phyloP scores from a whole-genome alignment of 2,113 vertebrate species.

The Indicator indicator region DNA sequence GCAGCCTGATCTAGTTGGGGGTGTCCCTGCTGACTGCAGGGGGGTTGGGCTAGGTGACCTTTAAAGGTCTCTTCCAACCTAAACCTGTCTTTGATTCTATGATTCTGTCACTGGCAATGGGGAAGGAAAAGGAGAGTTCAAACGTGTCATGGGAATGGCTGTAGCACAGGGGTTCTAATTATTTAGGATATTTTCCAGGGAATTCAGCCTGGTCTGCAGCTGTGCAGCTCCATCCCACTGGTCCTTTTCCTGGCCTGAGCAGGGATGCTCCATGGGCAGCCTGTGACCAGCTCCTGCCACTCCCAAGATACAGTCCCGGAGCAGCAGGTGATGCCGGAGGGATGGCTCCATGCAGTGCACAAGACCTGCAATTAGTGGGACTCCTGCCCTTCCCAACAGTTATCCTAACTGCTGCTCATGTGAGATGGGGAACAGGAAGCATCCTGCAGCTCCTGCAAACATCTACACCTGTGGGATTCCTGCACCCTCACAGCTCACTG shows the following conservation, averaged over 20 bases:
- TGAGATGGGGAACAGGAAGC: background rate
- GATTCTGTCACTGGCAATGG: background rate
- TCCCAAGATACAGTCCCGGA: background rate
- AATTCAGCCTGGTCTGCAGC: background rate
- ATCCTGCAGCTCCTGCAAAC: background rate
- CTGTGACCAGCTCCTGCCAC: background rate
- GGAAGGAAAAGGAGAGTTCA: background rate
- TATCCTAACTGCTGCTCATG: background rate
- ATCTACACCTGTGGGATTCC: fast-evolving
- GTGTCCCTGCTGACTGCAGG: no score
- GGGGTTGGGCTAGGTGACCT: no score
- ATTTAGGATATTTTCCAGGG: background rate
- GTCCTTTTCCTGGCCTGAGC: fast-evolving
- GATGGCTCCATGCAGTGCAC: background rate
- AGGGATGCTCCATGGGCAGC: background rate
- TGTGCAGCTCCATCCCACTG: background rate
- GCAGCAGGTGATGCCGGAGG: background rate
- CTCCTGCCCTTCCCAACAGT: background rate
- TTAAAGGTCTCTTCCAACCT: no score
- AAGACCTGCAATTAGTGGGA: background rate
- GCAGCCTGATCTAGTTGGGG: no score
- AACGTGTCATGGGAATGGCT: fast-evolving
- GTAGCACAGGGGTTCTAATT: fast-evolving
- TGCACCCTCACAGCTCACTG: fast-evolving
- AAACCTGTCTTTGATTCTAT: no score